Percentiles rank a stretch among this genome's conserved stretches.
Conservation (phyloP, 2,797 vertebrate genomes). For the Dermochelys coriacea region DNA sequence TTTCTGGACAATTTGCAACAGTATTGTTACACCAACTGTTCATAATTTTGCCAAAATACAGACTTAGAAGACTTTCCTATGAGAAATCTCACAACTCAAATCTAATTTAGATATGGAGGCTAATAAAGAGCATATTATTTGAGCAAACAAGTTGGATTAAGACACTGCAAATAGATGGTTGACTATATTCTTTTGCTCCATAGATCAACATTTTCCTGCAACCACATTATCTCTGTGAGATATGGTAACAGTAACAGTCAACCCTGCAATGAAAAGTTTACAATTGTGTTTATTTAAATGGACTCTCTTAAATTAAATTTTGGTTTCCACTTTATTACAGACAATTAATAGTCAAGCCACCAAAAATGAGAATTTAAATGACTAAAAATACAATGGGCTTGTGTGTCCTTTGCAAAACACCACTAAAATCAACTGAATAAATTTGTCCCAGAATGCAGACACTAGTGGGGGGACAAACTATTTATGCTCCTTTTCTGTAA, state of each 20-base stretch:
- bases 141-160: not conserved
- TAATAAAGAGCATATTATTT: not conserved
- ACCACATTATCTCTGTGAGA: not conserved
- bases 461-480: not conserved
- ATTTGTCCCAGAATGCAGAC: not conserved
- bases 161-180: not conserved
- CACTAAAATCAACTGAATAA: not conserved
- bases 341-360: not conserved
- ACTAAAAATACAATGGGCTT: not conserved
- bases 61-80: not conserved
- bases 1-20: not conserved
- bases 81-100: not conserved
- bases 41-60: not conserved
- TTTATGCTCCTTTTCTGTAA: not conserved
- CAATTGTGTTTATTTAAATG: not conserved
- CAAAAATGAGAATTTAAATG: not conserved
- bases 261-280: not conserved
- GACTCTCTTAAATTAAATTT: not conserved
- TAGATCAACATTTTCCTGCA: not conserved
- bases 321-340: not conserved
- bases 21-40: rapidly evolving
- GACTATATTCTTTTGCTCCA: not conserved
- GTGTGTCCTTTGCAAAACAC: not conserved
- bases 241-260: not conserved
- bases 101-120: not conserved